These are phyloP conservation scores for Diadema setosum DNA, from an alignment of 35 echinoderm and acorn worm genomes.

Conservation along the genomic window DNA sequence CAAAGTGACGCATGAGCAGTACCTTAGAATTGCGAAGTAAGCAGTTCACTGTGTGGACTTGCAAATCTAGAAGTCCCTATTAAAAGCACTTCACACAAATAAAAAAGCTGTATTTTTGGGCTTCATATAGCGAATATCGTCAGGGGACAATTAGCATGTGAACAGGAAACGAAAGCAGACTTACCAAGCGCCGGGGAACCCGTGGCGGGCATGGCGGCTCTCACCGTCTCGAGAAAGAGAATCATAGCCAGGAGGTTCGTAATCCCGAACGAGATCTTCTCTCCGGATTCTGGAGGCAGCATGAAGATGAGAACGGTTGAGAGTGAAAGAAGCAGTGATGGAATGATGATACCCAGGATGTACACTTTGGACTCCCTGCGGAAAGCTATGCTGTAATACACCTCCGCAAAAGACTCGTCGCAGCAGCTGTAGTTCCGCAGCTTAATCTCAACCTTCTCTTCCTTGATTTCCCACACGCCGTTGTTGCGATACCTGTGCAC, in stretches of 20 bases:
- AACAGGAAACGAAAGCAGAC: too few relatives aligned
- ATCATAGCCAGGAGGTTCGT: slow-evolving; percentile 67
- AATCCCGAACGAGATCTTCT: slow-evolving; percentile 66
- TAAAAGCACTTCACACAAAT: too few relatives aligned
- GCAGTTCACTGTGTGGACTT: too few relatives aligned
- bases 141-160: too few relatives aligned
- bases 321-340: slow-evolving; percentile 53
- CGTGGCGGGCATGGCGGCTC: slow-evolving; percentile 42
- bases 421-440: not conserved
- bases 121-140: too few relatives aligned
- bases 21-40: too few relatives aligned
- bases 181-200: slow-evolving; percentile 61
- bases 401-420: not conserved
- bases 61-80: too few relatives aligned
- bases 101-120: too few relatives aligned
- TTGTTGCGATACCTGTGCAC: not conserved
- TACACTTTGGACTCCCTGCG: slow-evolving; percentile 35
- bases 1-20: too few relatives aligned
- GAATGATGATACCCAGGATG: slow-evolving; percentile 35
- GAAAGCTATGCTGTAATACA: not conserved
- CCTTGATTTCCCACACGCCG: not conserved
- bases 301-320: slow-evolving; percentile 51
- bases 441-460: not conserved
- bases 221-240: slow-evolving; percentile 59
- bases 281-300: slow-evolving; percentile 55